Evolutionary conservation across 2,797 vertebrate species (phyloP).

Genomic region (Ceyx erithaca): DNA sequence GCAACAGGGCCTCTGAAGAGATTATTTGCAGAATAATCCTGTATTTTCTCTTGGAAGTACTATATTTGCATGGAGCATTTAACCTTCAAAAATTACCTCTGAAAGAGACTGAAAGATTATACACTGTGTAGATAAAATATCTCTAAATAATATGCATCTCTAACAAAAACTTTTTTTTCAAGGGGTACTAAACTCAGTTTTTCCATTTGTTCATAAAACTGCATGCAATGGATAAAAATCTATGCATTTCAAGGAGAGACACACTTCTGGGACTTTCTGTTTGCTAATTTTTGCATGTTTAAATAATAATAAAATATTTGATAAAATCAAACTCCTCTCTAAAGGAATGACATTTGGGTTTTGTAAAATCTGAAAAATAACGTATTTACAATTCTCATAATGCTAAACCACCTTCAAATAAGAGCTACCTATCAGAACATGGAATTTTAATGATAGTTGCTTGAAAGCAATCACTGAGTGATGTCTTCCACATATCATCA

Average conservation of each 20-base stretch:
- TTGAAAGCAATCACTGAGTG: background rate
- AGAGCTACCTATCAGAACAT: background rate
- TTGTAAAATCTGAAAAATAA: background rate
- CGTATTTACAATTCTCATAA: background rate
- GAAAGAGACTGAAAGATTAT: constrained; percentile 41
- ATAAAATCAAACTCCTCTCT: background rate
- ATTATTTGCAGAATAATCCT: constrained; percentile 59
- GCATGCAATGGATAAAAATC: background rate
- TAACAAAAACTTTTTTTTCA: constrained; percentile 47
- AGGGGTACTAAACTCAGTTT: constrained; percentile 34
- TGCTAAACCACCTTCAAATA: background rate
- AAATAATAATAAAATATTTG: background rate
- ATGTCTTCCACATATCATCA: background rate
- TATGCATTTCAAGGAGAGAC: background rate
- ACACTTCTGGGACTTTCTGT: background rate
- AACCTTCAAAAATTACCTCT: constrained; percentile 46
- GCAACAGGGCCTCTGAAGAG: constrained; percentile 46
- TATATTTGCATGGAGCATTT: constrained; percentile 17
- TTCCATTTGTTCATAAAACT: background rate
- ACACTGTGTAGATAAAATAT: background rate
- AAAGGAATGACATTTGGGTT: accelerated
- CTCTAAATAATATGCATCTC: constrained; percentile 2
- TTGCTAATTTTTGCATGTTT: background rate
- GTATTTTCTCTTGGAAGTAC: constrained; percentile 36
- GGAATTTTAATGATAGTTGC: background rate